Evolutionary conservation across 2,888 invertebrate species (phyloP).

Genomic region (Philereme vetulata): DNA sequence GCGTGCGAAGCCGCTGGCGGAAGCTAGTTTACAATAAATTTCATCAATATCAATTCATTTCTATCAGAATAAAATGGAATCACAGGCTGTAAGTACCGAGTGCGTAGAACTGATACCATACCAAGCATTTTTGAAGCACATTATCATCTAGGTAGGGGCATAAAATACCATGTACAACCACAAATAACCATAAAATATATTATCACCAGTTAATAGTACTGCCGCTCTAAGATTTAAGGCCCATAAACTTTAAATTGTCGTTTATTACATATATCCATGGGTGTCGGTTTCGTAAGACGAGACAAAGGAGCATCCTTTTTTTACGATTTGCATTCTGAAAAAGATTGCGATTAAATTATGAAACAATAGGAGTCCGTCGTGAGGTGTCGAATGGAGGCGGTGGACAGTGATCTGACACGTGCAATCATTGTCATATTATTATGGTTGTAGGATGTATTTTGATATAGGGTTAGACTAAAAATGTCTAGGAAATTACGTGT

Average conservation of each 20-base stretch:
- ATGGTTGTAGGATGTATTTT: slow-evolving; percentile 13
- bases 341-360: slow-evolving; percentile 41
- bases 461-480: slow-evolving; percentile 9
- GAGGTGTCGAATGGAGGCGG: slow-evolving; percentile 48
- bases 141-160: too few species aligned
- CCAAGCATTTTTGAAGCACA: too few species aligned
- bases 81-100: too few species aligned
- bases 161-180: too few species aligned
- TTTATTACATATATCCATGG: slow-evolving; percentile 24
- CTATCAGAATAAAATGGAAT: too few species aligned
- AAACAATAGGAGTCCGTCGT: slow-evolving; percentile 49
- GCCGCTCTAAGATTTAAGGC: neutral
- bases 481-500: neutral
- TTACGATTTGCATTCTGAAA: slow-evolving; percentile 32
- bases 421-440: slow-evolving; percentile 41
- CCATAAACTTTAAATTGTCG: slow-evolving; percentile 5
- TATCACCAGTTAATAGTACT: neutral
- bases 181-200: too few species aligned
- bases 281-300: slow-evolving; percentile 24
- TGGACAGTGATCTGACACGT: slow-evolving; percentile 43
- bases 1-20: too few species aligned
- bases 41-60: too few species aligned
- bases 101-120: too few species aligned
- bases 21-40: too few species aligned
- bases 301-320: slow-evolving; percentile 23